Percentiles rank a stretch among this genome's conserved stretches.
phyloP scores from a whole-genome alignment of 1,140 invertebrate genomes.

The Brachionus paranguensis region DNA sequence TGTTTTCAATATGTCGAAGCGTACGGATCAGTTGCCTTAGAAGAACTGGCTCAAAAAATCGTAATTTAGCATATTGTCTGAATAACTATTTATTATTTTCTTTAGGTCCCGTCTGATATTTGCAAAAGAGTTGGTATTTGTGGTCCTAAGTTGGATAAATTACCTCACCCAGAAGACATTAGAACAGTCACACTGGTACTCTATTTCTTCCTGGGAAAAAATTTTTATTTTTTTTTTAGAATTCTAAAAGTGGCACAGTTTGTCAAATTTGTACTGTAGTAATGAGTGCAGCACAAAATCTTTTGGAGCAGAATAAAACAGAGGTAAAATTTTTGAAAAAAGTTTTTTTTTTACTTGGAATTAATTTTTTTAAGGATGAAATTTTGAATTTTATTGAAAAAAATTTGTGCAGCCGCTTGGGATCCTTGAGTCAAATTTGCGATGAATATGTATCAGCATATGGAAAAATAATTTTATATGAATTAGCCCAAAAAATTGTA shows the following conservation, averaged over 20 bases:
- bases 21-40: neutral
- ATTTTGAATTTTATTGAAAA: slow-evolving; percentile 29
- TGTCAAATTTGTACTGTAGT: slow-evolving; percentile 36
- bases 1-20: slow-evolving; percentile 29
- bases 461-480: slow-evolving; percentile 31
- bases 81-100: neutral
- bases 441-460: slow-evolving; percentile 18
- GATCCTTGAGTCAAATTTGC: slow-evolving; percentile 6
- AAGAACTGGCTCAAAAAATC: neutral
- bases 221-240: neutral
- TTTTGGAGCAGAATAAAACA: slow-evolving; percentile 38
- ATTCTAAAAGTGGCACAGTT: neutral
- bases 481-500: slow-evolving; percentile 25
- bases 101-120: neutral
- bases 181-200: neutral
- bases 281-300: slow-evolving; percentile 28
- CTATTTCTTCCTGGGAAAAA: neutral
- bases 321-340: neutral
- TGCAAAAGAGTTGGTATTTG: slow-evolving; percentile 1
- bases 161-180: neutral
- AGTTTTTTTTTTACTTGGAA: neutral
- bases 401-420: slow-evolving; percentile 18
- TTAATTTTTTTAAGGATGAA: slow-evolving; percentile 1
- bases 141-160: neutral
- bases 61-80: neutral